Evolutionary conservation across 2,888 invertebrate genomes (phyloP).

Genomic region (Punctoribates punctum): DNA sequence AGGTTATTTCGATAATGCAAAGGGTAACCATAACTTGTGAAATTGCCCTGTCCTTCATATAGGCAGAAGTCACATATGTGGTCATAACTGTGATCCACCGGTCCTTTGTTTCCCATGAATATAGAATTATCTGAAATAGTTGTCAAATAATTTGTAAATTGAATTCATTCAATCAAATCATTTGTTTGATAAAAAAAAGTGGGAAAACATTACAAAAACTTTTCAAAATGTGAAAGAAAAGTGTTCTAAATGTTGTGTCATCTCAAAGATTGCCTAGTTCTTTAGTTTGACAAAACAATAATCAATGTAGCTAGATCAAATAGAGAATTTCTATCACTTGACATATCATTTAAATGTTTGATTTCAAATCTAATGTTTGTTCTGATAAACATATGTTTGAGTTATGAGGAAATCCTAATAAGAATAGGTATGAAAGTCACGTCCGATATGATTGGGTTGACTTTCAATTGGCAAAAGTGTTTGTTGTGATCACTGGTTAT

Average conservation of each 20-base stretch:
- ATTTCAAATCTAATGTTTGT: too few species aligned
- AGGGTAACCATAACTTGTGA: constrained; percentile 49
- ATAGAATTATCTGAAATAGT: neutral
- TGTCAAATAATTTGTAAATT: too few species aligned
- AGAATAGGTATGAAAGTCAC: neutral
- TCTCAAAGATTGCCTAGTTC: too few species aligned
- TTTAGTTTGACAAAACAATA: too few species aligned
- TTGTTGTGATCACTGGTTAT: neutral
- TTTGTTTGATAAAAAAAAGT: too few species aligned
- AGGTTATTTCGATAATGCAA: constrained; percentile 45
- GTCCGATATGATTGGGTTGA: neutral
- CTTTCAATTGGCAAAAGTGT: neutral
- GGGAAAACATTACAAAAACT: too few species aligned
- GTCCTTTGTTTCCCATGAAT: neutral
- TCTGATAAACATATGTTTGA: neutral
- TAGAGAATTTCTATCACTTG: too few species aligned
- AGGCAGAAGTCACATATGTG: constrained; percentile 47
- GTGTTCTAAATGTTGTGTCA: too few species aligned
- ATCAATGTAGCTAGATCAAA: too few species aligned
- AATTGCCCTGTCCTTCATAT: constrained; percentile 47
- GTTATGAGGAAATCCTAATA: neutral
- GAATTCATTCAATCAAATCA: too few species aligned
- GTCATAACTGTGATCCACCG: neutral
- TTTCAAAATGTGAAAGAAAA: too few species aligned
- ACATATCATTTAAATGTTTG: too few species aligned